Conservation (phyloP, 2,888 invertebrate species). For the Polylopha cassiicola region DNA sequence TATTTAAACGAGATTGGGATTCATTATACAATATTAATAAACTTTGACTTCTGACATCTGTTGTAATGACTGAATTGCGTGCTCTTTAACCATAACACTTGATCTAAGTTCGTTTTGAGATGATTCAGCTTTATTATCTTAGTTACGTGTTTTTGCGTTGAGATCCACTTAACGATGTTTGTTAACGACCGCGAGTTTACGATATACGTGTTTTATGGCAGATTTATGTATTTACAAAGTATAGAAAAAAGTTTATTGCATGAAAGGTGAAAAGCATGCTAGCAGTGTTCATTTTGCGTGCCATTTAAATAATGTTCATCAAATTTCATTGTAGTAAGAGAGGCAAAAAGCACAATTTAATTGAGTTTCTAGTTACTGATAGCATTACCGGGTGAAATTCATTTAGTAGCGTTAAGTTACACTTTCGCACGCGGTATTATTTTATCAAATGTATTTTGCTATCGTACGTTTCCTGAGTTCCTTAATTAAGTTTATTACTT, state of each 20-base stretch:
- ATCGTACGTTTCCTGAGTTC: too few relatives aligned
- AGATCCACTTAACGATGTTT: conserved; percentile 27
- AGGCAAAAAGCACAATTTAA: too few relatives aligned
- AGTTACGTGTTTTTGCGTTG: conserved; percentile 27
- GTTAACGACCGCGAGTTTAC: conserved; percentile 22
- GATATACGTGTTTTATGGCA: conserved; percentile 18
- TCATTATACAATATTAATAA: conserved; percentile 15
- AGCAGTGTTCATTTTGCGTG: too few relatives aligned
- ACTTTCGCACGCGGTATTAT: too few relatives aligned
- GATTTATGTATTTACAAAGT: conserved; percentile 6
- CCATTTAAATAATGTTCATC: too few relatives aligned
- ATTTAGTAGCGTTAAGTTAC: too few relatives aligned
- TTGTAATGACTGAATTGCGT: conserved; percentile 31
- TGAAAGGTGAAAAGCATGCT: too few relatives aligned
- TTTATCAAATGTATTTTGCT: too few relatives aligned
- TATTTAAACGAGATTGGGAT: neutral
- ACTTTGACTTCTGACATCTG: conserved; percentile 23
- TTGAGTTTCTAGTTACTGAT: too few relatives aligned
- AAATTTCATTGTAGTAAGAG: too few relatives aligned
- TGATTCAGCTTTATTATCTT: conserved; percentile 28
- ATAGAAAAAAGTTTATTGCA: neutral
- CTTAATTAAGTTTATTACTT: too few relatives aligned
- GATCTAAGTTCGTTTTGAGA: conserved; percentile 20
- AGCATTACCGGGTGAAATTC: too few relatives aligned
- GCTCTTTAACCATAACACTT: conserved; percentile 23